Base-by-base conservation (phyloP, 2,888 invertebrate genomes). In the Aspidapion aeneum region DNA sequence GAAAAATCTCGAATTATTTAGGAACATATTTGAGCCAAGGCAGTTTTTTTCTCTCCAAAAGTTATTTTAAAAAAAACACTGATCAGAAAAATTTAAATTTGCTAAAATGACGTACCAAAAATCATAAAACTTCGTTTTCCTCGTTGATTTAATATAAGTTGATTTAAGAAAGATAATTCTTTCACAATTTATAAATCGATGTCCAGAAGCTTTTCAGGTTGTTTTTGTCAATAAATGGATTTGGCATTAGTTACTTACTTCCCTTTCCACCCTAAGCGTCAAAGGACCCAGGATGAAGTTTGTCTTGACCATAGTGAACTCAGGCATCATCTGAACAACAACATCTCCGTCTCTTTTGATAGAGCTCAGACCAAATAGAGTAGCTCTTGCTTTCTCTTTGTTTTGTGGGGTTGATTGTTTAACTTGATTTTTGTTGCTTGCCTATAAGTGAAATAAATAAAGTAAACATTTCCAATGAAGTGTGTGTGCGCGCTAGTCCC, bases 211-310 rank as follows among this genome's bases (percentile, higher is more conserved):
- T n/a, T n/a, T n/a, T n/a, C n/a, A n/a, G n/a, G n/a, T n/a, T n/a
- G n/a, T n/a, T n/a, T n/a, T n/a, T n/a, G n/a, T n/a, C n/a, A n/a
- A n/a, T n/a, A n/a, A n/a, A n/a, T n/a, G n/a, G n/a, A n/a, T n/a
- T n/a, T n/a, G n/a, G n/a, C n/a, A n/a, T n/a, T n/a, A 12, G 5
- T 12, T 19, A 61, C 71, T 68, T 78, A 87, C 87, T 83, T 90
- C 90, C 79, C 90, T 88, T 76, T 91, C 90, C 0, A 91, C 93
- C 79, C 90, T 87, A 66, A 94, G 80, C 20, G 89, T 87, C 55
- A 94, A 79, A 0, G 93, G 93, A 58, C 93, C 93, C 63, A 94
- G 81, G 19, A 88, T 86, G 76, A 94, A 93, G 78, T 90, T 90
- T 61, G 91, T 91, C 74, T 89, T 91, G 52, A 94, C 90, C 60